Conservation (phyloP, 2,113 vertebrate genomes). For the Hippocampus barbouri region DNA sequence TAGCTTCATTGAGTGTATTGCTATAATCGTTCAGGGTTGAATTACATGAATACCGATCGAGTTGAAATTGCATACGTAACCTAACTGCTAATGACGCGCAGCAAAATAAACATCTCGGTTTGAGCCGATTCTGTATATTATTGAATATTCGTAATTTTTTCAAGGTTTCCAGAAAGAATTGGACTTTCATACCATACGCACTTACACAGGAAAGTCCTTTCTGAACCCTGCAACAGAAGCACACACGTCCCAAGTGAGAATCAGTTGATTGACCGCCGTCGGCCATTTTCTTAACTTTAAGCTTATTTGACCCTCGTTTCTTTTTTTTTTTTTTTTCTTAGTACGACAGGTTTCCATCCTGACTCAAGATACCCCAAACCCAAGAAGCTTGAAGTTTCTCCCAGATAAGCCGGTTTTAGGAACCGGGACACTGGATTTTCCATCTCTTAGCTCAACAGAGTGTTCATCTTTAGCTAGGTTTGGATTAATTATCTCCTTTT, state of each 20-base stretch:
- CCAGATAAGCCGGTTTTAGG: conserved; percentile 74
- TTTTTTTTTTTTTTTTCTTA: conserved; percentile 41
- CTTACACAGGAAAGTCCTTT: conserved; percentile 12
- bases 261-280: background rate
- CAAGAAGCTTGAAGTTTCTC: conserved; percentile 77
- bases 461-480: conserved; percentile 75
- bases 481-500: background rate
- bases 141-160: background rate
- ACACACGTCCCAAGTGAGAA: conserved; percentile 48
- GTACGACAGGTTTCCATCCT: conserved; percentile 68
- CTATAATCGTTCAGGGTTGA: background rate
- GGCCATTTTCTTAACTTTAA: background rate
- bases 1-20: background rate
- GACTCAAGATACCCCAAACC: conserved; percentile 79
- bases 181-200: conserved; percentile 31
- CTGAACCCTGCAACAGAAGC: conserved; percentile 14
- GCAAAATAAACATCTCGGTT: background rate
- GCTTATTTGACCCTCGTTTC: background rate
- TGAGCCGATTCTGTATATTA: background rate
- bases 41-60: background rate
- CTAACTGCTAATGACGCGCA: background rate
- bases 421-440: conserved; percentile 74
- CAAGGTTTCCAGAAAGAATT: conserved; percentile 43
- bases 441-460: conserved; percentile 62
- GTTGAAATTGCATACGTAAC: background rate